Percentiles rank a stretch among this genome's conserved stretches.
Conservation (phyloP, 2,113 vertebrate species). For the human (Homo sapiens) region DNA sequence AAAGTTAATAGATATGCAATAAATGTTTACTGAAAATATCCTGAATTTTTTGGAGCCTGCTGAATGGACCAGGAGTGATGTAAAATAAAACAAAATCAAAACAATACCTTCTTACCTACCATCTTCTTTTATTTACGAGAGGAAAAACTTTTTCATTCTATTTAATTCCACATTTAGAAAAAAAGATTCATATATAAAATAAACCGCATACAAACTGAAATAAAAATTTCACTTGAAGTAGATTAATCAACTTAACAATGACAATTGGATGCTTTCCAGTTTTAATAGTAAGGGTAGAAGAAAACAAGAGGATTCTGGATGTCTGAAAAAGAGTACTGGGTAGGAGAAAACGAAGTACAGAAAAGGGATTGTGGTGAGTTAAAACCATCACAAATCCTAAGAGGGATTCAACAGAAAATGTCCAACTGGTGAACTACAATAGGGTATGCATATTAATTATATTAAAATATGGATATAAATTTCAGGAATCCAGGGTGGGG, state of each 20-base stretch:
- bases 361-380: not conserved
- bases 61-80: not conserved
- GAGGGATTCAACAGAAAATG: not conserved
- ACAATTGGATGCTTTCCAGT: slow-evolving; percentile 30
- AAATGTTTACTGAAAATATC: slow-evolving; percentile 35
- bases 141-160: not conserved
- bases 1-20: not conserved
- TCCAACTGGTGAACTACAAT: slow-evolving; percentile 7
- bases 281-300: slow-evolving; percentile 32
- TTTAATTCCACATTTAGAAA: slow-evolving; percentile 32
- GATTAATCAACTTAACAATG: slow-evolving; percentile 1
- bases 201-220: slow-evolving; percentile 30
- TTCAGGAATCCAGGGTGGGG: not conserved
- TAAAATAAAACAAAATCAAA: slow-evolving; percentile 40
- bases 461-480: slow-evolving; percentile 40
- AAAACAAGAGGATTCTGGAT: slow-evolving; percentile 28
- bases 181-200: slow-evolving; percentile 30
- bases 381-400: not conserved
- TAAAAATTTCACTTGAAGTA: slow-evolving; percentile 46
- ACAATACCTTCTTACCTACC: not conserved
- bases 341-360: not conserved
- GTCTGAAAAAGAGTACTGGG: not conserved
- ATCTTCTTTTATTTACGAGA: not conserved
- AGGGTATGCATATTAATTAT: not conserved
- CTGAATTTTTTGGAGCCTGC: not conserved